Evolutionary conservation across 2,113 vertebrate genomes (phyloP).

Genomic region (Sapayoa aenigma): DNA sequence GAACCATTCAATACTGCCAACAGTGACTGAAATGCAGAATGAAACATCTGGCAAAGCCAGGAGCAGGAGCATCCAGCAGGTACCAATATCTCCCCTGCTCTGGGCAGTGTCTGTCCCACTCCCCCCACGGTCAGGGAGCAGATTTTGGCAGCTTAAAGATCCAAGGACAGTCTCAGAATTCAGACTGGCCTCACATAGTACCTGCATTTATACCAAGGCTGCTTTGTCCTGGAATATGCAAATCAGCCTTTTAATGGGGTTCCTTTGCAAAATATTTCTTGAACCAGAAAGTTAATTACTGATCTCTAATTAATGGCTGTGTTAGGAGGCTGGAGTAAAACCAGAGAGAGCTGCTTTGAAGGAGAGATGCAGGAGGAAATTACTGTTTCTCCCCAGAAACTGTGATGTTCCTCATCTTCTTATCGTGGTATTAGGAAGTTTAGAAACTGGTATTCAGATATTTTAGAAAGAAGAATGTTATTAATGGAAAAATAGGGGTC

Average conservation of each 20-base stretch:
- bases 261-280: conserved; percentile 68
- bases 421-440: not conserved
- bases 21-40: not conserved
- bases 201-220: not conserved
- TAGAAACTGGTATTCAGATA: not conserved
- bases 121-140: not conserved
- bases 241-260: conserved; percentile 59
- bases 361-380: not conserved
- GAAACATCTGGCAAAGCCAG: not conserved
- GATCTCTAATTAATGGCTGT: conserved; percentile 69
- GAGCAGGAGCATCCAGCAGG: not conserved
- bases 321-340: conserved; percentile 54
- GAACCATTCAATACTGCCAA: not conserved
- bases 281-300: conserved; percentile 76
- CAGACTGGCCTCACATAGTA: not conserved
- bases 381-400: not conserved
- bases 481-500: not conserved
- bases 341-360: conserved; percentile 5
- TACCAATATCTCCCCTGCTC: fast-evolving
- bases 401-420: not conserved
- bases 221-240: conserved; percentile 52
- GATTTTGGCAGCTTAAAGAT: fast-evolving
- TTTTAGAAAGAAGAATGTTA: not conserved
- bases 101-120: not conserved
- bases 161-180: not conserved